A percentile compares a stretch with the other conserved stretches of the same genome.
phyloP scores from a whole-genome alignment of 2,797 vertebrate genomes.

The Hylomyscus alleni region DNA sequence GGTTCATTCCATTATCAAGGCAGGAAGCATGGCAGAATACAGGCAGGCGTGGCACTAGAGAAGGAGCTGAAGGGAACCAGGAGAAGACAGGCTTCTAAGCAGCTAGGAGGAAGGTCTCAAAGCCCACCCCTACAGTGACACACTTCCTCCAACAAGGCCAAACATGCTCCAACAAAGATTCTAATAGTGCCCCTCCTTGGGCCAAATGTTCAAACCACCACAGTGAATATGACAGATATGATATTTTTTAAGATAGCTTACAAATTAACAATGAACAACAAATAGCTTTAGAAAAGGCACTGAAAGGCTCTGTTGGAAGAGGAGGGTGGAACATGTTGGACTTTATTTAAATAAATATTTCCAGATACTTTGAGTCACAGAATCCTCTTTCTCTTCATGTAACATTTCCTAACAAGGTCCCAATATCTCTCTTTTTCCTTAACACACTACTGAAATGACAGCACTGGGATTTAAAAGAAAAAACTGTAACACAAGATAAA shows the following conservation, averaged over 20 bases:
- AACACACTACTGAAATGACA: conserved; percentile 9
- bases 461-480: background rate
- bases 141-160: background rate
- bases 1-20: background rate
- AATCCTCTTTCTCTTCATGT: background rate
- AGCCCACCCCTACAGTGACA: background rate
- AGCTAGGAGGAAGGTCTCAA: background rate
- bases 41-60: background rate
- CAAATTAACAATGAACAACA: conserved; percentile 51
- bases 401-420: conserved; percentile 23
- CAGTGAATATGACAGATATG: background rate
- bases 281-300: background rate
- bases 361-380: background rate
- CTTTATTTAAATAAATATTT: conserved; percentile 47
- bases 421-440: conserved; percentile 33
- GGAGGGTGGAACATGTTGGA: background rate
- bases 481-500: conserved; percentile 53
- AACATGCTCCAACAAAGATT: background rate
- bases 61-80: background rate
- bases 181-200: background rate
- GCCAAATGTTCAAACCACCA: too few species aligned
- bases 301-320: background rate
- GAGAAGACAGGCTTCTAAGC: background rate
- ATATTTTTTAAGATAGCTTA: background rate
- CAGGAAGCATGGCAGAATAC: background rate